Conservation (phyloP, 2,888 invertebrate species). For the Eupithecia vulgata region DNA sequence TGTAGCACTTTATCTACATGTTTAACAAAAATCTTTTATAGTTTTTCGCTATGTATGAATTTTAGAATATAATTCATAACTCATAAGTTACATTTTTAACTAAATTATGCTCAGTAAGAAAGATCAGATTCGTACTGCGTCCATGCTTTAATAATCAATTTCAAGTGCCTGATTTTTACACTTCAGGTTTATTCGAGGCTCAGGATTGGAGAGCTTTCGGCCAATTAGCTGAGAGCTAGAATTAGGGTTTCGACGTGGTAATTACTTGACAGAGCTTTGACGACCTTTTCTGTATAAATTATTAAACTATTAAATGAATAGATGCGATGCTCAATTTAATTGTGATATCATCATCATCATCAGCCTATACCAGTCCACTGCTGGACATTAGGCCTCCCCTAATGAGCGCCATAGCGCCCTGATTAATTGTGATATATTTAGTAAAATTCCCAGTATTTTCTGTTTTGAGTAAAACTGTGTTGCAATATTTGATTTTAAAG, state of each 20-base stretch:
- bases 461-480: background rate
- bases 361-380: no score
- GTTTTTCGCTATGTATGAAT: background rate
- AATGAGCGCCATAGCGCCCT: no score
- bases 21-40: background rate
- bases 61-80: background rate
- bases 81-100: background rate
- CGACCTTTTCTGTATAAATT: background rate
- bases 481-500: no score
- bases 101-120: background rate
- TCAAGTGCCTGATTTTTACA: conserved; percentile 19
- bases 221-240: background rate
- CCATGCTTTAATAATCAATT: conserved; percentile 4
- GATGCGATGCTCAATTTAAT: background rate
- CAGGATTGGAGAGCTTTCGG: background rate
- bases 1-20: background rate
- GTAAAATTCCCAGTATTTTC: no score
- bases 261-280: conserved; percentile 3
- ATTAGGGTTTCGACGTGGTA: conserved; percentile 15
- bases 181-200: conserved; percentile 20
- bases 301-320: background rate
- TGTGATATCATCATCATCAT: no score
- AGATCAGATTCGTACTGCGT: conserved; percentile 17
- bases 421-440: no score
- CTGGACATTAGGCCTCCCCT: no score